Percentiles rank a stretch among this genome's conserved stretches.
Evolutionary conservation across 2,113 vertebrate genomes (phyloP).

Genomic region (Indri indri): DNA sequence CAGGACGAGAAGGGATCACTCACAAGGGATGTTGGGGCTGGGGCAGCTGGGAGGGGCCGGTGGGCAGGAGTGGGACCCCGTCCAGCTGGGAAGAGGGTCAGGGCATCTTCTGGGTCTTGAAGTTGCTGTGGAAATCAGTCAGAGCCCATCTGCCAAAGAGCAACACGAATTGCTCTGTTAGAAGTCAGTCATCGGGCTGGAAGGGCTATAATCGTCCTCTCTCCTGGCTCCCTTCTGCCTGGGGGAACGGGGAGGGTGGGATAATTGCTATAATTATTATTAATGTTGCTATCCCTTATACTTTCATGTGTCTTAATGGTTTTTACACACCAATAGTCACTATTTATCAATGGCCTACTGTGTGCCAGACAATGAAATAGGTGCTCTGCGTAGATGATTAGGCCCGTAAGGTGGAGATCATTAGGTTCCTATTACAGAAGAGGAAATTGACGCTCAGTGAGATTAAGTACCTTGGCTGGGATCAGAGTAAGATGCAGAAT

Average conservation of each 20-base stretch:
- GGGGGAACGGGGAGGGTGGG: background rate
- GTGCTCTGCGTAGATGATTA: background rate
- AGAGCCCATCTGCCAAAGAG: background rate
- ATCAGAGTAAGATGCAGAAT: background rate
- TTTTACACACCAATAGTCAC: background rate
- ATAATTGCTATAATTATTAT: slow-evolving; percentile 28
- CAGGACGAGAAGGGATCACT: background rate
- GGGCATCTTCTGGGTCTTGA: background rate
- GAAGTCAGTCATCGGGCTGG: background rate
- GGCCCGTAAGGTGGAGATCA: background rate
- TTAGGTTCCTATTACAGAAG: background rate
- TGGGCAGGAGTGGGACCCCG: background rate
- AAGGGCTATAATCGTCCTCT: background rate
- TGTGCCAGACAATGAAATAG: background rate
- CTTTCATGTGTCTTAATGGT: background rate
- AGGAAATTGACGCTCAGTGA: background rate
- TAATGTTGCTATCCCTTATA: background rate
- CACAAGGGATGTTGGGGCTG: background rate
- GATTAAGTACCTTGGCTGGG: background rate
- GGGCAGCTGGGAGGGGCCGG: background rate
- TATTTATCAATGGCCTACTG: slow-evolving; percentile 22
- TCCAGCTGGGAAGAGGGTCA: background rate
- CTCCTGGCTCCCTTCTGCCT: slow-evolving; percentile 26
- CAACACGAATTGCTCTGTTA: background rate
- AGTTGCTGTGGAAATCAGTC: background rate